Conservation (phyloP, 2,113 vertebrate species). For the Acinonyx jubatus region DNA sequence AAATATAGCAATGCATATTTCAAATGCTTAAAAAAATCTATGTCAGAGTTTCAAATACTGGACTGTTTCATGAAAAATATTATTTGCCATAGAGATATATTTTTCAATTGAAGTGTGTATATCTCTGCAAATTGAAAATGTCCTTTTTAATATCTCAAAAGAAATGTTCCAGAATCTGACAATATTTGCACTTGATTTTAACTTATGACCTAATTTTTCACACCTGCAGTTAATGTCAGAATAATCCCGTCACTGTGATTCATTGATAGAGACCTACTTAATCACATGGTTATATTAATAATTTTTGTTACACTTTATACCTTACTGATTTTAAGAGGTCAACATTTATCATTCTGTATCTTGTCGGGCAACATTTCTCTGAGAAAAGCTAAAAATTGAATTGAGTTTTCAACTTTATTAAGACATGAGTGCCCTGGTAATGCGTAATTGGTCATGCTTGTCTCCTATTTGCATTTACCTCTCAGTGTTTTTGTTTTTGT, state of each 20-base stretch:
- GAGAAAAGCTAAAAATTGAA: conserved; percentile 75
- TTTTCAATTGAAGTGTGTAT: conserved; percentile 18
- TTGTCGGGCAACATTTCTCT: conserved; percentile 66
- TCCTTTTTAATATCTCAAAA: conserved; percentile 67
- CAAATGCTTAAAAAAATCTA: background rate
- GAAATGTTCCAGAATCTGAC: conserved; percentile 75
- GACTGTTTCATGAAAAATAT: background rate
- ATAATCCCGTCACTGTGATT: conserved; percentile 79
- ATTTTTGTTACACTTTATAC: conserved; percentile 78
- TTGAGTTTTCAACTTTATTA: conserved; percentile 77
- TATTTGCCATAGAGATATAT: background rate
- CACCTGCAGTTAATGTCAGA: conserved; percentile 69
- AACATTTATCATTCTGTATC: conserved; percentile 83
- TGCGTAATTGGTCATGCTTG: conserved; percentile 25
- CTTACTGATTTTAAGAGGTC: conserved; percentile 84
- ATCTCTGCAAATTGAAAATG: conserved; percentile 58
- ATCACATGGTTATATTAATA: conserved; percentile 77
- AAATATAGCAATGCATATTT: background rate
- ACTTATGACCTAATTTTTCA: conserved; percentile 85
- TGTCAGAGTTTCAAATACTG: background rate
- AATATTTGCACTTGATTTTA: conserved; percentile 84
- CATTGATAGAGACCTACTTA: conserved; percentile 77
- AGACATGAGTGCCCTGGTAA: conserved; percentile 48
- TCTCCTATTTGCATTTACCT: background rate
- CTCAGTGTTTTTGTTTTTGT: background rate